Percentiles rank a stretch among this genome's conserved stretches.
These are phyloP conservation scores for Styela plicata DNA, from an alignment of 23 tunicate species.

Conservation along the genomic window DNA sequence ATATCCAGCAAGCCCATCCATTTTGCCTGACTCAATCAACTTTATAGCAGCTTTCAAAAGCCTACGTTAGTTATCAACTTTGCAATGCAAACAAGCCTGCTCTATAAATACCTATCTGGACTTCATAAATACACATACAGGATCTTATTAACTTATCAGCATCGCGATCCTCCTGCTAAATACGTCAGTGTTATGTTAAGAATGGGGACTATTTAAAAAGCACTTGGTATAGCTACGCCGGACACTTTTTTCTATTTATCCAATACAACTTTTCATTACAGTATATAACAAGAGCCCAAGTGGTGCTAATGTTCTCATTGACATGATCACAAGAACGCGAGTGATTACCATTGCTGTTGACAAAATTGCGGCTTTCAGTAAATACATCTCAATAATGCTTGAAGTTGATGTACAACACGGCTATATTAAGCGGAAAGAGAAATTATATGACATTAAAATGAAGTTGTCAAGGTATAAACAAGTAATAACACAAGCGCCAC, in stretches of 20 bases:
- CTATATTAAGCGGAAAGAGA: too few relatives aligned
- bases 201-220: background rate
- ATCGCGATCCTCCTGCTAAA: background rate
- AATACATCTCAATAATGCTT: background rate
- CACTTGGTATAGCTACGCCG: background rate
- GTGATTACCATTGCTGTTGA: background rate
- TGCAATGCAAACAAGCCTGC: background rate
- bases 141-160: background rate
- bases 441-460: too few relatives aligned
- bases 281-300: background rate
- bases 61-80: too few relatives aligned
- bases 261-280: background rate
- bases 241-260: background rate
- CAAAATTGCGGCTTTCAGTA: background rate
- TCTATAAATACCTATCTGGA: background rate
- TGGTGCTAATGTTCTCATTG: background rate
- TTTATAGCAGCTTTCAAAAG: too few relatives aligned
- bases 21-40: background rate
- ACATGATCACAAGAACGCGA: background rate
- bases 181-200: background rate
- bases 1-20: slow-evolving; percentile 24
- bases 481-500: too few relatives aligned
- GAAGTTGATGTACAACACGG: background rate
- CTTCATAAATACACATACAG: background rate
- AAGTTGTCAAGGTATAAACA: too few relatives aligned